Conservation (phyloP, 2,797 vertebrate species). For the Sebastes reedi region DNA sequence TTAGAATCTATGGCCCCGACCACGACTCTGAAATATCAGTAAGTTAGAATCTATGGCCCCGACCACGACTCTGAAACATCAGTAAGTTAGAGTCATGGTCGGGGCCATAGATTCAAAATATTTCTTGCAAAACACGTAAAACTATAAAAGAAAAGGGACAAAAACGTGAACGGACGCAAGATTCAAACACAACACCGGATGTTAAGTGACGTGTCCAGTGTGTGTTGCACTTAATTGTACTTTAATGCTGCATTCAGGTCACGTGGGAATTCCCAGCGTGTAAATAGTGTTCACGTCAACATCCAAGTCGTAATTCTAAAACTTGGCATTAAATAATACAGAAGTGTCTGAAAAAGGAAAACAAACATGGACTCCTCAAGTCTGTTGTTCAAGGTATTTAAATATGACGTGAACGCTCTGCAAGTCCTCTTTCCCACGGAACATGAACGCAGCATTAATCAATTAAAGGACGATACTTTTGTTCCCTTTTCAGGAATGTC, state of each 20-base stretch:
- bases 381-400: background rate
- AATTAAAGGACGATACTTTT: background rate
- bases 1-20: too few species aligned
- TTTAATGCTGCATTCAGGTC: constrained; percentile 19
- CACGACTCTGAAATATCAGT: too few species aligned
- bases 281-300: background rate
- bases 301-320: background rate
- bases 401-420: background rate
- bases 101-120: background rate
- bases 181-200: too few species aligned
- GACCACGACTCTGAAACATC: too few species aligned
- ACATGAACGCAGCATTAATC: background rate
- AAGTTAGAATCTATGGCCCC: too few species aligned
- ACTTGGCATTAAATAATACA: background rate
- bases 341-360: too few species aligned
- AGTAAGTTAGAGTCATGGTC: too few species aligned
- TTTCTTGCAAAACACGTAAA: background rate
- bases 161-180: background rate
- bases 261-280: background rate
- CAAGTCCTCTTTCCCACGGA: background rate
- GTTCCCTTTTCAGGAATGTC: constrained; percentile 20
- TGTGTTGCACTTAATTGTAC: constrained; percentile 17
- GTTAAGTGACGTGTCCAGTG: background rate
- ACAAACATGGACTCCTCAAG: background rate
- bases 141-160: background rate